Conservation (phyloP, 1,140 invertebrate species). For the Lutraria rhynchaena region DNA sequence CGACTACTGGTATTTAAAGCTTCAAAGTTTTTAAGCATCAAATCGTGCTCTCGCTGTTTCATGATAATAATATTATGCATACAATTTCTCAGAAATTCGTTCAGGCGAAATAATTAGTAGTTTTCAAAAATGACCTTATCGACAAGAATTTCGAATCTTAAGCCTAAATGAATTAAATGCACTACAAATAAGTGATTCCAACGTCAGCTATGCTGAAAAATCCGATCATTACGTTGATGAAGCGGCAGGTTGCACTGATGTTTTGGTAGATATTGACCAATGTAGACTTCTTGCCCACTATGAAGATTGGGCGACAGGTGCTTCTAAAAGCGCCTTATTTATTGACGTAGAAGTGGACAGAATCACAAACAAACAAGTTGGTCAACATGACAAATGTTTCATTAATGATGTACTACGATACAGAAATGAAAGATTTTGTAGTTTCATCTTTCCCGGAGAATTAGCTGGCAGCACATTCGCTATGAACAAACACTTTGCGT, state of each 20-base stretch:
- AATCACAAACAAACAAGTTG: neutral
- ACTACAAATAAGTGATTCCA: too few relatives aligned
- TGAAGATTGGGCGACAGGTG: conserved; percentile 39
- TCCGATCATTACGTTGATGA: too few relatives aligned
- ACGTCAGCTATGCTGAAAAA: too few relatives aligned
- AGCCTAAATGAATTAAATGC: too few relatives aligned
- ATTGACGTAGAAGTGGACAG: conserved; percentile 2
- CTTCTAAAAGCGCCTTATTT: neutral
- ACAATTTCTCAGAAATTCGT: too few relatives aligned
- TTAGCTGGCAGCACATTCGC: conserved; percentile 26
- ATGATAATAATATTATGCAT: too few relatives aligned
- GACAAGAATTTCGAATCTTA: too few relatives aligned
- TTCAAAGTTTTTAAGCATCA: too few relatives aligned
- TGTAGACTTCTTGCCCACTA: conserved; percentile 37
- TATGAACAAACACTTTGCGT: conserved; percentile 23
- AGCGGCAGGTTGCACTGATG: conserved; percentile 33
- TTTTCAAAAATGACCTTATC: too few relatives aligned
- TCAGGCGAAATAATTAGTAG: too few relatives aligned
- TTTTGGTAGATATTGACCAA: conserved; percentile 19
- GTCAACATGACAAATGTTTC: neutral
- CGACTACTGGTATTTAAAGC: too few relatives aligned
- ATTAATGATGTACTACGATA: neutral
- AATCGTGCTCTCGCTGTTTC: too few relatives aligned
- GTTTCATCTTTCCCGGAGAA: conserved; percentile 33
- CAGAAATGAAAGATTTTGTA: conserved; percentile 7